Evolutionary conservation across 2,888 invertebrate genomes (phyloP), one percentile per base, ranked within the genome.

Genomic region (Sepioteuthis lessoniana): DNA sequence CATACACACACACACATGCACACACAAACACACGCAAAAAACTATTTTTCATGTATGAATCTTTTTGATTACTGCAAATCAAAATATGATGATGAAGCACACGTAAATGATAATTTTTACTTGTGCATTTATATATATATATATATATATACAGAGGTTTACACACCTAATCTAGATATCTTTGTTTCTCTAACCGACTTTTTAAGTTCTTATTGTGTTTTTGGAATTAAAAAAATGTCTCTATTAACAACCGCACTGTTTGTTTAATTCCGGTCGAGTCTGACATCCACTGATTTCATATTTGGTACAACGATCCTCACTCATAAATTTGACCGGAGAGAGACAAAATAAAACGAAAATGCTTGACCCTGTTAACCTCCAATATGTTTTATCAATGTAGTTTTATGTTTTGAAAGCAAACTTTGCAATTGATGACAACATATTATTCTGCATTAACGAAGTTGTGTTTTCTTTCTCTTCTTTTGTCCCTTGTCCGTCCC

Each of bases 401-500:
- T 35, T 76, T 76, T 76, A 35, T 76, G 76, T 76, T 76, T 76
- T 76, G 76, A 76, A 76, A 76, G 76, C 35, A 76, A 76, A 76
- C 76, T n/a, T 76, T 35, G 76, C 76, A 76, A 76, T 76, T 76
- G 76, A 76, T 35, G 76, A 76, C 76, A 76, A 76, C n/a, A 76
- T 35, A 76, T 76, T 76, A 76, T 76, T 76, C 76, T n/a, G 76
- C 3, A 76, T 76, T 76, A 76, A 76, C 76, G 76, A 76, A 76
- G 13, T 2, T 76, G 16, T 76, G 76, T 76, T 76, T 76, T 76
- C 76, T 76, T 76, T 76, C 76, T 19, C 8, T 25, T 76, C 16
- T 42, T 42, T 42, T 3, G 3, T 7, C 42, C 42, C 42, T 76
- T n/a, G n/a, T 76, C 31, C 60, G 60, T 28, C 21, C 16, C 50